phyloP scores from a whole-genome alignment of 2,113 vertebrate genomes.

The Trematocara macrostoma region DNA sequence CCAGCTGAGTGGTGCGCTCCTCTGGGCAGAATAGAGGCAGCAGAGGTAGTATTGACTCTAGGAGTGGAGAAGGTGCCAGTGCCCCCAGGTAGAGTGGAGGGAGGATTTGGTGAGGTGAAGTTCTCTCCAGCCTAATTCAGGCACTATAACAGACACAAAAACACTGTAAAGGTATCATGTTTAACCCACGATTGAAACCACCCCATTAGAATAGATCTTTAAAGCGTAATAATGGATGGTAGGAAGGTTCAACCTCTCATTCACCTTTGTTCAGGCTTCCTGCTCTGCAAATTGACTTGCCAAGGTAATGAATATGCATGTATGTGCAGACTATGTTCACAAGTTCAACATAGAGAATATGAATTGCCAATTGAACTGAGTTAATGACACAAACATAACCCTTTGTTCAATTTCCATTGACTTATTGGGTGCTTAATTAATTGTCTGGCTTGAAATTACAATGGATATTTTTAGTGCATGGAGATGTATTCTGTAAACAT shows the following conservation, averaged over 20 bases:
- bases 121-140: background rate
- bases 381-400: conserved; percentile 68
- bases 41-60: conserved; percentile 55
- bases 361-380: conserved; percentile 61
- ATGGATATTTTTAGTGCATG: conserved; percentile 34
- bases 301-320: conserved; percentile 54
- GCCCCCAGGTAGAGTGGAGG: conserved; percentile 22
- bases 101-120: conserved; percentile 21
- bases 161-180: background rate
- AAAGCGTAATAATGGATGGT: conserved; percentile 37
- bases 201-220: background rate
- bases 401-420: conserved; percentile 60
- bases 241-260: conserved; percentile 27
- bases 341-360: conserved; percentile 48
- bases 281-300: conserved; percentile 35
- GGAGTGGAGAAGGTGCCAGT: conserved; percentile 31
- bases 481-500: conserved; percentile 51
- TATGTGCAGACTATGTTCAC: conserved; percentile 43
- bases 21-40: conserved; percentile 43
- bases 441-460: conserved; percentile 55
- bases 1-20: conserved; percentile 33
- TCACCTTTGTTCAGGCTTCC: conserved; percentile 49
- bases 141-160: background rate
- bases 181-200: background rate
- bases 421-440: conserved; percentile 53